Conservation (phyloP, 2,797 vertebrate species). For the Enteromius mattozi region DNA sequence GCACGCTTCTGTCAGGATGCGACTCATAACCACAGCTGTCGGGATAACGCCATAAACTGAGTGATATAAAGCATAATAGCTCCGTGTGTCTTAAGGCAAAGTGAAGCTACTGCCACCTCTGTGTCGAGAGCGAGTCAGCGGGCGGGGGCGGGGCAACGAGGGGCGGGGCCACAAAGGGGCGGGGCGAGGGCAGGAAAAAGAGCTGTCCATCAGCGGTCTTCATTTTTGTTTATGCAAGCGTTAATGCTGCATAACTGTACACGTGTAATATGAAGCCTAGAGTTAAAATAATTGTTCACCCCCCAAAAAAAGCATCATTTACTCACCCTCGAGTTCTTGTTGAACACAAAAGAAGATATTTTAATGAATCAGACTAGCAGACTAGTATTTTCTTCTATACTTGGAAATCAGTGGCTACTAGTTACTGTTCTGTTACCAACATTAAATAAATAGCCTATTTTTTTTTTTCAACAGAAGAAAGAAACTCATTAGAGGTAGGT, state of each 20-base stretch:
- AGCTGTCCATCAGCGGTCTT: neutral
- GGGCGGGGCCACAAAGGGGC: neutral
- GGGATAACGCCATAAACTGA: neutral
- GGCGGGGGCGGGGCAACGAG: neutral
- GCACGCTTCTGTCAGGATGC: constrained; percentile 23
- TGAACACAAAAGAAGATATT: neutral
- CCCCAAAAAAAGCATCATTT: neutral
- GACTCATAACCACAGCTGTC: neutral
- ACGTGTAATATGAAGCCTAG: neutral
- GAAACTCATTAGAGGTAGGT: neutral
- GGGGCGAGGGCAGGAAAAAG: neutral
- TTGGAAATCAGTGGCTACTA: neutral
- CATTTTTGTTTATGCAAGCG: neutral
- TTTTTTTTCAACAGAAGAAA: neutral
- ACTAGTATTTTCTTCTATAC: neutral
- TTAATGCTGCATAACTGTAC: neutral
- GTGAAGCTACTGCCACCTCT: constrained; percentile 7
- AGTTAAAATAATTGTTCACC: neutral
- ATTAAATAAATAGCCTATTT: neutral
- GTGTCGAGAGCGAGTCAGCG: neutral
- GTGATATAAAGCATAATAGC: neutral
- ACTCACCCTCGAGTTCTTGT: neutral
- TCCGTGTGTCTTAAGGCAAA: neutral
- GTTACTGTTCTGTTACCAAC: neutral
- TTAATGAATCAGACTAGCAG: neutral